These are phyloP conservation scores for Parasteatoda lunata DNA, from an alignment of 2,888 invertebrate species.

Conservation along the genomic window DNA sequence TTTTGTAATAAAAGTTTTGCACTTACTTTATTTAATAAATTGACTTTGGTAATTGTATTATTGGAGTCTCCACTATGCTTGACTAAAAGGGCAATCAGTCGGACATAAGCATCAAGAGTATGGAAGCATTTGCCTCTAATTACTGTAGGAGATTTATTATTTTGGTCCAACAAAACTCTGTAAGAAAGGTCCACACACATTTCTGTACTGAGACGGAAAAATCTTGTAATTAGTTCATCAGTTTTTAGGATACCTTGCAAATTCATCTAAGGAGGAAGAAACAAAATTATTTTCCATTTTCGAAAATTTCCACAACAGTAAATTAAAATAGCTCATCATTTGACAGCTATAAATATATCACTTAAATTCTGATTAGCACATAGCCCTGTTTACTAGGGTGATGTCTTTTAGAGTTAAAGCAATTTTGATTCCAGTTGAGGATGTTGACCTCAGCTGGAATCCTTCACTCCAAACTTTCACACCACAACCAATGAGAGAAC, in stretches of 20 bases:
- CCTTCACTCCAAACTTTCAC: too few species aligned
- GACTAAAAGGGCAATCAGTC: slow-evolving; percentile 93
- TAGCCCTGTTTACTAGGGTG: too few species aligned
- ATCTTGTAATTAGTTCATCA: slow-evolving; percentile 96
- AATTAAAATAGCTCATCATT: too few species aligned
- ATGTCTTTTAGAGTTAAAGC: too few species aligned
- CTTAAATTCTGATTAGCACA: too few species aligned
- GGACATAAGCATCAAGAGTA: slow-evolving; percentile 95
- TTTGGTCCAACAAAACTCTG: slow-evolving; percentile 77
- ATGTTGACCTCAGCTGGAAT: too few species aligned
- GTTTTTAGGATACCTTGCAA: slow-evolving; percentile 96
- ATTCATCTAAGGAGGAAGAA: slow-evolving; percentile 83
- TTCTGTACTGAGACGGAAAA: slow-evolving; percentile 96
- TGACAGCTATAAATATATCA: too few species aligned
- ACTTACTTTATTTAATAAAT: slow-evolving; percentile 91
- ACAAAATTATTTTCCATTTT: background rate
- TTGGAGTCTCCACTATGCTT: slow-evolving; percentile 88
- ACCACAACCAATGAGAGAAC: too few species aligned
- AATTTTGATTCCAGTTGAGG: too few species aligned
- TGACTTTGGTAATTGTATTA: slow-evolving; percentile 95
- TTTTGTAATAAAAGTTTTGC: background rate
- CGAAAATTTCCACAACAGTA: too few species aligned
- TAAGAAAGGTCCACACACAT: slow-evolving; percentile 97
- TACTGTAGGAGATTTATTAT: slow-evolving; percentile 68
- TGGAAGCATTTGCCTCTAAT: slow-evolving; percentile 93